These are phyloP conservation scores for Trilocha varians DNA, from an alignment of 2,888 invertebrate species.

Conservation along the genomic window DNA sequence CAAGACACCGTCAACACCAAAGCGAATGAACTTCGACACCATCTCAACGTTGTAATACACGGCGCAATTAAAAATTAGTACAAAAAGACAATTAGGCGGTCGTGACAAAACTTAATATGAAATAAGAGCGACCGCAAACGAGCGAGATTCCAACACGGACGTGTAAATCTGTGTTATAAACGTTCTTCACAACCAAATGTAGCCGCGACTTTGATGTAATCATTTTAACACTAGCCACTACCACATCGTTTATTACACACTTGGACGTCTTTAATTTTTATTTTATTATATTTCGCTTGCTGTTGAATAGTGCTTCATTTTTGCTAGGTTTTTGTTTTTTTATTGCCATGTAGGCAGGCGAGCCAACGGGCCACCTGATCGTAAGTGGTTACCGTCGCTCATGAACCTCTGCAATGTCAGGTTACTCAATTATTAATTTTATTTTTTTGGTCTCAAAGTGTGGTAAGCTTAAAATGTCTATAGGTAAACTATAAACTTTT, in stretches of 20 bases:
- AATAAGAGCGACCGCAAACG: conserved; percentile 22
- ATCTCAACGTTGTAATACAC: not conserved
- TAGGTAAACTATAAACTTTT: no score
- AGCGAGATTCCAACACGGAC: conserved; percentile 41
- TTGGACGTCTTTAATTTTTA: not conserved
- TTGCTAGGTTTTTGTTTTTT: not conserved
- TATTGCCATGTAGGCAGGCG: no score
- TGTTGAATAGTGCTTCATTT: not conserved
- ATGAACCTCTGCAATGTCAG: no score
- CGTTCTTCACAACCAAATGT: conserved; percentile 35
- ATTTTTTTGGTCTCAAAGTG: no score
- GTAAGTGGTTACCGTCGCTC: no score
- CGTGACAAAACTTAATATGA: conserved; percentile 24
- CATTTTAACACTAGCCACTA: conserved; percentile 11
- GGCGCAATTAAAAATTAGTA: not conserved
- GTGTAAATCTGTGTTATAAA: conserved; percentile 39
- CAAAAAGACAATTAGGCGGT: not conserved
- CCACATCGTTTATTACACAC: not conserved
- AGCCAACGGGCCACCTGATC: no score
- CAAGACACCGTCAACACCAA: no score
- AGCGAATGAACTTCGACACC: no score
- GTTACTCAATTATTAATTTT: no score
- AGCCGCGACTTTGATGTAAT: conserved; percentile 31
- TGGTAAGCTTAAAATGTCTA: no score
- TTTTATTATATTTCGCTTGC: not conserved